Evolutionary conservation across 2,797 vertebrate genomes (phyloP).

Genomic region (Muscicapa striata): DNA sequence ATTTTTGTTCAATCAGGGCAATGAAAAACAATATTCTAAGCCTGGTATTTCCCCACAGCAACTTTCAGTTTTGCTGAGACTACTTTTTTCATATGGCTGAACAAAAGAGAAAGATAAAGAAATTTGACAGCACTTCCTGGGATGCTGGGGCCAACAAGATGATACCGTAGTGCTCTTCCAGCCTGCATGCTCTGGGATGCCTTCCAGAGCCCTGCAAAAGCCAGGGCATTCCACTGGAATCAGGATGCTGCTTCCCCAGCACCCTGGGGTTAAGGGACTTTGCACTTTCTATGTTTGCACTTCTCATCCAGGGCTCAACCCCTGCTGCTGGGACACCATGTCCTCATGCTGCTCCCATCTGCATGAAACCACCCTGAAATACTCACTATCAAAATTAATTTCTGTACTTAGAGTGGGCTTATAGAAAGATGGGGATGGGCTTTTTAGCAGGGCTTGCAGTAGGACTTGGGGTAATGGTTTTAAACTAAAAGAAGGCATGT

Average conservation of each 20-base stretch:
- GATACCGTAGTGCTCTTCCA: not conserved
- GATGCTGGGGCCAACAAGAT: not conserved
- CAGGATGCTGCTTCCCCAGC: not conserved
- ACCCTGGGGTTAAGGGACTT: not conserved
- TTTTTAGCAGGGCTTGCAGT: not conserved
- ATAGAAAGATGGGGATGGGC: not conserved
- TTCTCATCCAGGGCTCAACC: not conserved
- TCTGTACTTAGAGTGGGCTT: not conserved
- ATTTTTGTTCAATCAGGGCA: not conserved
- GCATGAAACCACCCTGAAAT: not conserved
- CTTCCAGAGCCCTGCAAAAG: not conserved
- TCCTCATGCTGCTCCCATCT: not conserved
- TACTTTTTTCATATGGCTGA: not conserved
- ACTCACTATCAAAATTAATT: not conserved
- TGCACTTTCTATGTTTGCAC: not conserved
- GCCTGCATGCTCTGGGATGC: not conserved
- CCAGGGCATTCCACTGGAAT: fast-evolving
- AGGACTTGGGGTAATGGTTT: not conserved
- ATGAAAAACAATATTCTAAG: not conserved
- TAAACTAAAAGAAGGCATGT: not conserved
- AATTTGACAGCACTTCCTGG: not conserved
- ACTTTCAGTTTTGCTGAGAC: not conserved
- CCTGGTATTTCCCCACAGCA: not conserved
- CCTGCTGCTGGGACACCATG: not conserved
- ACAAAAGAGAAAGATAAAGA: not conserved